Evolutionary conservation across 2,797 vertebrate species (phyloP), one percentile per base, ranked within the genome.

Genomic region (Hapalemur alaotrensis): DNA sequence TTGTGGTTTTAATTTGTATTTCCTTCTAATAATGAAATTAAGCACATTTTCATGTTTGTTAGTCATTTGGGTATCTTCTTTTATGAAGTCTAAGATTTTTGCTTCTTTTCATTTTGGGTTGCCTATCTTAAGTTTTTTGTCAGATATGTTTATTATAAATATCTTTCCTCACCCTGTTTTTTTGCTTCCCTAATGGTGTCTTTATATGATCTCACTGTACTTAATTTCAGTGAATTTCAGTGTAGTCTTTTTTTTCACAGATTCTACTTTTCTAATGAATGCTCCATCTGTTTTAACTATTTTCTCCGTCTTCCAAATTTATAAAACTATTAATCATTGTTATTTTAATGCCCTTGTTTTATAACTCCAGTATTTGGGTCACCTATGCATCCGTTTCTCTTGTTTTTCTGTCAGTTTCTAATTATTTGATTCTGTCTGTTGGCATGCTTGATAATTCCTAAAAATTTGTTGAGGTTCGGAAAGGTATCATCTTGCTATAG

Each of bases 21-120:
- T 90, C 73, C 28, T 80, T 85, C 38, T 63, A 54, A 78, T 84
- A 79, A 79, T 38, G 65, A 81, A 83, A 32, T 52, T 46, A 43
- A 75, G 59, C 43, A 38, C n/a, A 79, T 25, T 46, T 52, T 72
- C 38, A 61, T 67, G 48, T 54, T 86, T 85, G 48, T 67, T 67
- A 91, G 75, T 32, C 50, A 46, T 59, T 80, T 88, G 70, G 11
- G 35, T 81, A 75, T 50, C 61, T 50, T 61, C 43, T 61, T 65
- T 79, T 63, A 50, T 90, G 30, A 92, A 89, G 28, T 69, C 43
- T 63, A 83, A 95, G 50, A 91, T 52, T 79, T 95, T 80, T 91
- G 57, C 41, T 23, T 54, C 14, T 70, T 91, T 82, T 87, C 8
- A 57, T 70, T 82, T 89, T 72, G 90, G 35, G 11, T 35, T 84